phyloP scores from a whole-genome alignment of 2,113 vertebrate genomes.

The Ochotona princeps region DNA sequence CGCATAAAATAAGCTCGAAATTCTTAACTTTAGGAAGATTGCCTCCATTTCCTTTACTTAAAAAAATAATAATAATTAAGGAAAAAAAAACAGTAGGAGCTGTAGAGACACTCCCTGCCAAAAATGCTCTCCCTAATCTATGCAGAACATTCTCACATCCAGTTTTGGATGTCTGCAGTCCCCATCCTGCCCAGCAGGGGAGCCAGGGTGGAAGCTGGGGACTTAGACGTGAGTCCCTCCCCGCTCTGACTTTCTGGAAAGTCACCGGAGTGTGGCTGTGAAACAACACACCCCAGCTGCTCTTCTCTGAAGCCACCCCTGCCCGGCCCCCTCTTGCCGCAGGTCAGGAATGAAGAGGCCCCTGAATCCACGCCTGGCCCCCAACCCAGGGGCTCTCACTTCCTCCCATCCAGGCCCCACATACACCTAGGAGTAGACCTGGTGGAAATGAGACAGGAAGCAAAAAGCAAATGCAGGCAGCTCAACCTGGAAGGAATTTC shows the following conservation, averaged over 20 bases:
- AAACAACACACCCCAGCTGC: conserved; percentile 43
- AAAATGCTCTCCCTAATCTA: rapidly evolving
- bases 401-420: neutral
- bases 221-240: neutral
- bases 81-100: neutral
- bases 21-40: neutral
- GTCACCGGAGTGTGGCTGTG: conserved; percentile 15
- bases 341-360: neutral
- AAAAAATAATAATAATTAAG: too few relatives aligned
- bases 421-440: neutral
- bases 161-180: neutral
- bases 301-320: neutral
- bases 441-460: neutral
- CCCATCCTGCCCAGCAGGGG: neutral
- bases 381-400: neutral
- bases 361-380: neutral
- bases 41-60: neutral
- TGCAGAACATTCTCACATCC: neutral
- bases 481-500: conserved; percentile 12
- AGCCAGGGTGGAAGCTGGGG: neutral
- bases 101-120: neutral
- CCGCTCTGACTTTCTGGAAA: conserved; percentile 35
- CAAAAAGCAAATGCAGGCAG: neutral
- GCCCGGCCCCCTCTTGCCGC: neutral
- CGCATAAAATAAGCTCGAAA: neutral